Evolutionary conservation across 2,113 vertebrate species (phyloP), one percentile per base, ranked within the genome.

Genomic region (Ibidorhyncha struthersii): DNA sequence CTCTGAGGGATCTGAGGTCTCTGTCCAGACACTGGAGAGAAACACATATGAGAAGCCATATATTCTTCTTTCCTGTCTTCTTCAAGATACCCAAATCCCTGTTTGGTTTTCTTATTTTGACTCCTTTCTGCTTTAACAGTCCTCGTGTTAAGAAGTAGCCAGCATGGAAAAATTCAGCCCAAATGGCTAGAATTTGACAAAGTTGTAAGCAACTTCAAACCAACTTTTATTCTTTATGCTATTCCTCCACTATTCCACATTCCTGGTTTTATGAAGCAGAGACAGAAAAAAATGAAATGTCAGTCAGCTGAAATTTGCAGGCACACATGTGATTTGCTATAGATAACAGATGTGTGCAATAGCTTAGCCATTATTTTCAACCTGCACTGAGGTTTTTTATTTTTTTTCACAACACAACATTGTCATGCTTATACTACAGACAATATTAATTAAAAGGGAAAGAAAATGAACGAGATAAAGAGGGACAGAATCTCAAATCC

Each of bases 201-300:
- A 93, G 58, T 8, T 65, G 27, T 38, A 81, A 65, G 49, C 43
- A 79, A 87, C 56, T 87, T 93, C 62, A 41, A 59, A 82, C 13
- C 36, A 70, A 73, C 67, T 92, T 92, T 32, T 21, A 11, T 40
- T 67, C 52, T 76, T 84, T 13, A 58, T 0, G 2, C 32, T 40
- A 8, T 62, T 63, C 47, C 85, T 85, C 40, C 17, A 3, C 71
- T 80, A 45, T 61, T 87, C 66, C 78, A 77, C 86, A 91, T 89
- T 70, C 67, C 52, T 70, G 76, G 38, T 26, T 96, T 96, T 86
- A 86, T 62, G 76, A 86, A 90, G 79, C 79, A 89, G 40, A 70
- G 79, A 82, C 1, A 91, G 50, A 63, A 58, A 50, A 50, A 73
- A 86, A 77, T 41, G 79, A 80, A 92, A 65, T 27, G 53, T 58